A percentile compares a stretch with the other conserved stretches of the same genome.
Conservation (phyloP, 2,888 invertebrate genomes). For the Bruchidius siliquastri region DNA sequence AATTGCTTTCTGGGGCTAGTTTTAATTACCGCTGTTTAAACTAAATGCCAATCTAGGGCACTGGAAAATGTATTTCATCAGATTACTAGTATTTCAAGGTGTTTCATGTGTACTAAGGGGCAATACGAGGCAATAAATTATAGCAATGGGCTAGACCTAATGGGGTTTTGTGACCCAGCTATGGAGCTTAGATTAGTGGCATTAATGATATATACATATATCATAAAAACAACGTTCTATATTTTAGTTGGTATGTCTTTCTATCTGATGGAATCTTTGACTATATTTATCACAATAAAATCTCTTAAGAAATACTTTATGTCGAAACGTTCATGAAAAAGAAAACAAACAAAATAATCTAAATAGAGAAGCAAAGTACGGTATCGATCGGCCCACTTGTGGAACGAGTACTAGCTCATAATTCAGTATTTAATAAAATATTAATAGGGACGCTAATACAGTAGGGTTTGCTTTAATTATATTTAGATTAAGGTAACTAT, state of each 20-base stretch:
- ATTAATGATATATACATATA: too few species aligned
- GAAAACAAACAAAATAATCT: background rate
- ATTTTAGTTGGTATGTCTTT: too few species aligned
- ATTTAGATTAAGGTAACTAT: background rate
- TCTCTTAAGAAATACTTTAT: too few species aligned
- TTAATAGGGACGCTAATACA: background rate
- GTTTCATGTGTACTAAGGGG: background rate
- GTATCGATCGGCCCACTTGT: background rate
- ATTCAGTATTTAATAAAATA: background rate
- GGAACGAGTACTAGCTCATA: background rate
- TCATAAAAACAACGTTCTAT: too few species aligned
- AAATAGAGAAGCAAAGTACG: background rate
- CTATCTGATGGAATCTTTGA: too few species aligned
- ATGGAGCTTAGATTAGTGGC: too few species aligned
- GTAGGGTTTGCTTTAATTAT: background rate
- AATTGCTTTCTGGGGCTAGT: background rate
- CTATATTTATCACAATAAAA: too few species aligned
- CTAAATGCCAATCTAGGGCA: background rate
- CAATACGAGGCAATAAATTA: too few species aligned
- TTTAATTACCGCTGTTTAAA: background rate
- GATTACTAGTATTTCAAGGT: too few species aligned
- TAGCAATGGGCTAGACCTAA: too few species aligned
- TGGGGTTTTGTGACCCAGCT: too few species aligned
- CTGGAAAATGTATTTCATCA: background rate
- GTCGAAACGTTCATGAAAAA: too few species aligned